Evolutionary conservation across 1,140 invertebrate species (phyloP).

Genomic region (Listronotus bonariensis): DNA sequence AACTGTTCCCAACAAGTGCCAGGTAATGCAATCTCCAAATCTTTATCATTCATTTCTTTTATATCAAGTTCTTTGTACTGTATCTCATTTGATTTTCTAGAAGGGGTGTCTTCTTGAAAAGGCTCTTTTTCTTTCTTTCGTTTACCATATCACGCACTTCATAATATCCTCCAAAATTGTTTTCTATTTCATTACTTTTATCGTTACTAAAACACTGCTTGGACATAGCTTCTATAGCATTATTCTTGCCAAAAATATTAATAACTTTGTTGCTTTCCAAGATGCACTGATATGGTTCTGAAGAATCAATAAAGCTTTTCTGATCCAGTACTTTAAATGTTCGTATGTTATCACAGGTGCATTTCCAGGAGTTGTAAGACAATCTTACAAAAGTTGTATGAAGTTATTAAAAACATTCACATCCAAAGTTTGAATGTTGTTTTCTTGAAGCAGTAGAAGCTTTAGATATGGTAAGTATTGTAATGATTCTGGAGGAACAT

Average conservation of each 20-base stretch:
- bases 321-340: slow-evolving; percentile 39
- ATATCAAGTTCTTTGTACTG: background rate
- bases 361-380: slow-evolving; percentile 47
- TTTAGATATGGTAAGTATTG: slow-evolving; percentile 43
- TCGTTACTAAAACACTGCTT: background rate
- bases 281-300: slow-evolving; percentile 41
- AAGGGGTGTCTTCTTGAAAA: background rate
- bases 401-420: slow-evolving; percentile 39
- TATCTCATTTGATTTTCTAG: background rate
- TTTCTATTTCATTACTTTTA: background rate
- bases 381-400: slow-evolving; percentile 35
- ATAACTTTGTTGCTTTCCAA: slow-evolving; percentile 19
- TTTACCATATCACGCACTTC: slow-evolving; percentile 9
- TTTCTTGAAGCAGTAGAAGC: slow-evolving; percentile 45
- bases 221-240: background rate
- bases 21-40: slow-evolving; percentile 9
- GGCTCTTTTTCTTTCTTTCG: slow-evolving; percentile 1
- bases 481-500: slow-evolving; percentile 34
- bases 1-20: slow-evolving; percentile 17
- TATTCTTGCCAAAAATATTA: slow-evolving; percentile 34
- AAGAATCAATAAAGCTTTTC: slow-evolving; percentile 38
- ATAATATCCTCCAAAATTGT: background rate
- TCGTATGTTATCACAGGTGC: slow-evolving; percentile 45
- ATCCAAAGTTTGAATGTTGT: slow-evolving; percentile 45
- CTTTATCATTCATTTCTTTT: slow-evolving; percentile 3